These are phyloP conservation scores for Copidosoma floridanum DNA, from an alignment of 1,140 invertebrate species.

Conservation along the genomic window DNA sequence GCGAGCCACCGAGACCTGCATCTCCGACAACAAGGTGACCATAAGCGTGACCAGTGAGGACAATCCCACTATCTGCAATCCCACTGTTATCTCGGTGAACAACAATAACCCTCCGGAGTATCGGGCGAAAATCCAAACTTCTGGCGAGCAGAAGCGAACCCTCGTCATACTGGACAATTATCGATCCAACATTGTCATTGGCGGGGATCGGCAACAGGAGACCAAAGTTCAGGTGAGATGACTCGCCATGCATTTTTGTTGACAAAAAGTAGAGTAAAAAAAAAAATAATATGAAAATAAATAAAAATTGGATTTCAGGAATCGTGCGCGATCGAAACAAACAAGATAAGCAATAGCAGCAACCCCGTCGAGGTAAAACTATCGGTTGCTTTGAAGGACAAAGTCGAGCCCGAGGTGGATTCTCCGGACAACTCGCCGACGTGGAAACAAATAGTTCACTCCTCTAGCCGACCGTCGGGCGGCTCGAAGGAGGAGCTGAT, in stretches of 20 bases:
- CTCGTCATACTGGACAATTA: conserved; percentile 54
- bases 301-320: too few relatives aligned
- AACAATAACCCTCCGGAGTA: background rate
- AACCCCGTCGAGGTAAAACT: conserved; percentile 2
- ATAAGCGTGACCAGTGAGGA: conserved; percentile 54
- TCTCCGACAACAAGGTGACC: conserved; percentile 51
- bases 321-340: background rate
- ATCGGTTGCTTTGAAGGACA: too few relatives aligned
- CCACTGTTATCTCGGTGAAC: conserved; percentile 52
- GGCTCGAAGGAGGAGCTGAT: conserved; percentile 48
- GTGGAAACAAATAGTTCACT: conserved; percentile 21
- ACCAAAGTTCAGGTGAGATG: conserved; percentile 6
- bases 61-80: conserved; percentile 50
- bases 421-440: background rate
- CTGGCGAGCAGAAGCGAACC: conserved; percentile 45
- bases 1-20: conserved; percentile 63
- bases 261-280: too few relatives aligned
- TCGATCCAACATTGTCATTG: conserved; percentile 49
- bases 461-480: background rate
- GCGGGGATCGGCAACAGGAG: conserved; percentile 9
- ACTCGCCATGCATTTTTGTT: conserved; percentile 5
- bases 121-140: conserved; percentile 20
- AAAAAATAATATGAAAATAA: too few relatives aligned
- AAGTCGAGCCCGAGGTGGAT: background rate
- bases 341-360: too few relatives aligned